phyloP scores from a whole-genome alignment of 2,797 vertebrate species.

The Rhinogobio ventralis region DNA sequence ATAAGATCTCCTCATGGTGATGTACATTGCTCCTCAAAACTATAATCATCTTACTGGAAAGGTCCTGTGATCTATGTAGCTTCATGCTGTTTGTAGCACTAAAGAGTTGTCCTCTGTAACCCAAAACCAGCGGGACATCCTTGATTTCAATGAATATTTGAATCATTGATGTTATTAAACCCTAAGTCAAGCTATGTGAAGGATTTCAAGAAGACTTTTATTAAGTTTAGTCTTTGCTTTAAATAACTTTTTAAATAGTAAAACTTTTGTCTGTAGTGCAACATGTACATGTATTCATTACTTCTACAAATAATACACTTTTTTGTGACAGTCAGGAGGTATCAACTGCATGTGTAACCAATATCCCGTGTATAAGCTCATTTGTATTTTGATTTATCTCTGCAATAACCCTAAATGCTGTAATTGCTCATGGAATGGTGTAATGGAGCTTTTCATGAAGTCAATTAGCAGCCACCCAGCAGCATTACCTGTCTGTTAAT shows the following conservation, averaged over 20 bases:
- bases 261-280: not conserved
- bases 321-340: not conserved
- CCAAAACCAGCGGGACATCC: not conserved
- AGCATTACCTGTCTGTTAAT: constrained; percentile 31
- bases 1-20: constrained; percentile 44
- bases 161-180: not conserved
- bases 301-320: no score
- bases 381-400: constrained; percentile 44
- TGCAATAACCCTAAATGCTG: constrained; percentile 14
- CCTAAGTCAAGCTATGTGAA: not conserved
- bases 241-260: not conserved
- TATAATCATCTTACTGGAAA: constrained; percentile 32
- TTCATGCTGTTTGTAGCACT: not conserved
- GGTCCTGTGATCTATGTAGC: not conserved
- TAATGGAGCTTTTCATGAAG: constrained; percentile 32
- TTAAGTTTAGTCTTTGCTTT: not conserved
- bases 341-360: not conserved
- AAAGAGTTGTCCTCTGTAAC: not conserved
- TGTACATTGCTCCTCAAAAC: constrained; percentile 26
- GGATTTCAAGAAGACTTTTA: not conserved
- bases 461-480: constrained; percentile 39
- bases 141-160: not conserved
- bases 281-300: not conserved
- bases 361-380: constrained; percentile 6
- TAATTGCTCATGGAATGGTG: not conserved